phyloP scores from a whole-genome alignment of 1,140 invertebrate genomes.

The Pomacea maculata region DNA sequence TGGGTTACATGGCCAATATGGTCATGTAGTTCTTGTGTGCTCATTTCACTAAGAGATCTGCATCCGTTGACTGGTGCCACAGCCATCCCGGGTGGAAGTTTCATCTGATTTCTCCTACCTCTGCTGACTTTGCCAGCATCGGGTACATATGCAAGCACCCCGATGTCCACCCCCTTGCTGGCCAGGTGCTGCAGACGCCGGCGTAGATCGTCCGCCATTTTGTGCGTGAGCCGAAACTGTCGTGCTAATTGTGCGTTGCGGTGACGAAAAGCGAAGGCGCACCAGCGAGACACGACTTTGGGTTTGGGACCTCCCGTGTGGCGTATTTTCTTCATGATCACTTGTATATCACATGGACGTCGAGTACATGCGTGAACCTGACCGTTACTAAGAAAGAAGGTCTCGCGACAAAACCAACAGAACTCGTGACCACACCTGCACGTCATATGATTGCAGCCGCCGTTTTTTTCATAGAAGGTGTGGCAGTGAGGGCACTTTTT shows the following conservation, averaged over 20 bases:
- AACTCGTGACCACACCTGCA: slow-evolving; percentile 25
- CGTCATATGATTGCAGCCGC: slow-evolving; percentile 24
- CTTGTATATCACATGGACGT: no score
- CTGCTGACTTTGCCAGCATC: not conserved
- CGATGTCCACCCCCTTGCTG: slow-evolving; percentile 4
- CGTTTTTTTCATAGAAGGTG: slow-evolving; percentile 27
- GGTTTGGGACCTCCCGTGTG: not conserved
- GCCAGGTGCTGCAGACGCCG: not conserved
- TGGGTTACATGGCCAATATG: not conserved
- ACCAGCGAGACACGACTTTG: not conserved
- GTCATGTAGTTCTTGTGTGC: not conserved
- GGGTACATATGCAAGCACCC: not conserved
- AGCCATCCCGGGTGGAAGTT: not conserved
- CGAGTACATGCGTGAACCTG: not conserved
- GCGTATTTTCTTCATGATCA: not conserved
- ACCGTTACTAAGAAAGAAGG: not conserved
- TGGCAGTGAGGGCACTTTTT: slow-evolving; percentile 20
- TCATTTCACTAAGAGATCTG: not conserved
- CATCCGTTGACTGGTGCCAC: no score
- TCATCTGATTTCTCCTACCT: not conserved
- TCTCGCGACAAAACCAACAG: slow-evolving; percentile 24
- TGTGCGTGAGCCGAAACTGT: no score
- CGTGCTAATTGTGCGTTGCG: not conserved
- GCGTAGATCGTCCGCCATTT: not conserved
- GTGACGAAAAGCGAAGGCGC: not conserved